A percentile compares a stretch with the other conserved stretches of the same genome.
phyloP scores from a whole-genome alignment of 2,888 invertebrate species.

The Agapetus fuscipes region DNA sequence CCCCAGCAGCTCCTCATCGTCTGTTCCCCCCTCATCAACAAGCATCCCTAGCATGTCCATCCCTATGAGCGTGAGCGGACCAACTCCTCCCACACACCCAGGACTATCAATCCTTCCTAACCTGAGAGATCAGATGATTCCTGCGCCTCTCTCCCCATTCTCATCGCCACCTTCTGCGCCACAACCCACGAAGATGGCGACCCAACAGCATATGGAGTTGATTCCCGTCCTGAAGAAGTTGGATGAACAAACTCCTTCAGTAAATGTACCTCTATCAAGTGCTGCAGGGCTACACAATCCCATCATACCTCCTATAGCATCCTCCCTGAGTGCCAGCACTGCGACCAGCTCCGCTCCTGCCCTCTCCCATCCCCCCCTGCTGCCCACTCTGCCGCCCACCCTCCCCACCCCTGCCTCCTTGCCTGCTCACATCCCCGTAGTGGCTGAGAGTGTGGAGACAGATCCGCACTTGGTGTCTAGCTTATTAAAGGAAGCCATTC shows the following conservation, averaged over 20 bases:
- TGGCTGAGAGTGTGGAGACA: conserved; percentile 56
- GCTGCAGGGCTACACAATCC: no score
- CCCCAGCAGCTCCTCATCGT: conserved; percentile 21
- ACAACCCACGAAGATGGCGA: no score
- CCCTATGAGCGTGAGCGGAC: conserved; percentile 23
- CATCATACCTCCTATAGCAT: no score
- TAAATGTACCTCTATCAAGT: no score
- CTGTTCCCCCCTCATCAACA: conserved; percentile 30
- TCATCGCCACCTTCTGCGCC: conserved; percentile 24
- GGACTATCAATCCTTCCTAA: conserved; percentile 36
- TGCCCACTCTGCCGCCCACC: conserved; percentile 5
- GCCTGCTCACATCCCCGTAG: conserved; percentile 12
- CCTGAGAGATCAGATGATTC: conserved; percentile 25
- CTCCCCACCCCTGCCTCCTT: conserved; percentile 12
- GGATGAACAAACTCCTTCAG: conserved; percentile 23
- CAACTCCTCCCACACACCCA: conserved; percentile 38
- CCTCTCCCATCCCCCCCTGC: neutral
- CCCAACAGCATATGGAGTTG: conserved; percentile 26
- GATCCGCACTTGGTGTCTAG: conserved; percentile 64
- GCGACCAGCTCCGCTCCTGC: conserved; percentile 50
- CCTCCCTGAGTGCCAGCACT: no score
- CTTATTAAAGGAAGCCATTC: conserved; percentile 55
- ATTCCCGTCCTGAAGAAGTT: conserved; percentile 53
- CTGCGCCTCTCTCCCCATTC: conserved; percentile 13
- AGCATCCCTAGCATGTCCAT: conserved; percentile 43